Conservation (phyloP, 2,888 invertebrate species). For the Phyllotreta striolata region DNA sequence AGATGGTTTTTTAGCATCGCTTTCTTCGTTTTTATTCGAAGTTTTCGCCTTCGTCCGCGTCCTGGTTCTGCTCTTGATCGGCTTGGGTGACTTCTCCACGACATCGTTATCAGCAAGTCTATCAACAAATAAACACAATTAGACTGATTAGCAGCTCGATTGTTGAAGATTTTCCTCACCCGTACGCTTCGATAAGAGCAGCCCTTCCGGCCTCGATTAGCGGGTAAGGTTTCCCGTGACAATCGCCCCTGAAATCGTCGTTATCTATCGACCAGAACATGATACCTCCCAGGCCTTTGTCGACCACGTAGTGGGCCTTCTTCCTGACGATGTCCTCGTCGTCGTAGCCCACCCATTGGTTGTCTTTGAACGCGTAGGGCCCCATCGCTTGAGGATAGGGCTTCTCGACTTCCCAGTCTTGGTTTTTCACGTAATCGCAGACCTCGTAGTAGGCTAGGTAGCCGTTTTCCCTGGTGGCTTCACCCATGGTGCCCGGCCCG, state of each 20-base stretch:
- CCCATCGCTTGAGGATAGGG: constrained; percentile 86
- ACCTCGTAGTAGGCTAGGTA: constrained; percentile 94
- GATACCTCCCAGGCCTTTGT: constrained; percentile 86
- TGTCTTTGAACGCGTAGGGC: constrained; percentile 85
- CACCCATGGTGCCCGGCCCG: constrained; percentile 90
- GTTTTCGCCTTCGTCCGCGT: constrained; percentile 46
- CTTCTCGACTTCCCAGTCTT: constrained; percentile 84
- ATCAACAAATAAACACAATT: constrained; percentile 31
- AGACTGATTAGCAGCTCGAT: background rate
- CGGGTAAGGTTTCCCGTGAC: constrained; percentile 86
- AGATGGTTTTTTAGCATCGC: constrained; percentile 42
- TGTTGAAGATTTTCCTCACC: constrained; percentile 62
- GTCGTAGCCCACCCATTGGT: constrained; percentile 95
- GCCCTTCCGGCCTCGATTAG: constrained; percentile 91
- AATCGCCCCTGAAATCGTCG: constrained; percentile 92
- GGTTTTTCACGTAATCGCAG: constrained; percentile 79
- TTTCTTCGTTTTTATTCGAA: constrained; percentile 30
- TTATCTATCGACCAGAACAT: constrained; percentile 96
- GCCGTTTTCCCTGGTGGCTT: constrained; percentile 90
- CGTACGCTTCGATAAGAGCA: constrained; percentile 71
- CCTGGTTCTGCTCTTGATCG: constrained; percentile 52
- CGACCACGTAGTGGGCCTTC: constrained; percentile 86
- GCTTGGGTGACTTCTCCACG: constrained; percentile 56
- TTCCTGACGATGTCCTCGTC: constrained; percentile 82
- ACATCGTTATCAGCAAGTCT: constrained; percentile 57